Evolutionary conservation across 1,140 invertebrate genomes (phyloP), one percentile per base, ranked within the genome.

Genomic region (Atopsyche davidsoni): DNA sequence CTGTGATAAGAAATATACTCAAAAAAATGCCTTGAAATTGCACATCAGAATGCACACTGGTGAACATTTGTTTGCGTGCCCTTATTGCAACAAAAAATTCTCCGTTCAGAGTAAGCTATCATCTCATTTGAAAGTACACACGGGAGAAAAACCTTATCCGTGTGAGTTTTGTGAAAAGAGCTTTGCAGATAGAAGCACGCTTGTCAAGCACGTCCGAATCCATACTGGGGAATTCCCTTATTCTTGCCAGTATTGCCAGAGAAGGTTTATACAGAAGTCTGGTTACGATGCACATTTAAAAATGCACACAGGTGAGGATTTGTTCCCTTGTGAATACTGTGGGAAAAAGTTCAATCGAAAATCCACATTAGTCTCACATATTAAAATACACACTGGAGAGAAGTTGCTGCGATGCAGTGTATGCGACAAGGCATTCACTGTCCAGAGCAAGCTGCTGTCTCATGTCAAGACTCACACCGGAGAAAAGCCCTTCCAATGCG

Each of bases 381-480:
- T 51, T 10, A 57, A 57, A 40, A 50, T 53, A n/a, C 55, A 57
- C 28, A 57, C 55, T 3, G 55, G 55, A 9, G 55, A 57, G 18
- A 53, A 50, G 21, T 46, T 53, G 18, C 34, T 36, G 9, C 18
- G 25, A 3, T 57, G 55, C 16, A 23, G 31, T 0, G 18, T 36
- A 4, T 57, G 55, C 34, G 23, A 36, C 43, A 57, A 57, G 32
- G 41, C 46, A 0, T 57, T 61, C 65, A 87, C 55, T 1, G 55
- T 53, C 4, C 55, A 50, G 18, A 57, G 55, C 23, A 57, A 57
- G 25, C 19, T 83, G 47, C 81, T 81, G 55, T 80, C 79, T 0
- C 81, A 83, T 58, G 67, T 77, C 13, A 81, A 81, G 64, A 80
- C 78, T 4, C 81, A 83, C 59, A 79, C 77, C 1, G 79, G 78